phyloP scores from a whole-genome alignment of 2,888 invertebrate species.

The Lasioglossum figueresi region DNA sequence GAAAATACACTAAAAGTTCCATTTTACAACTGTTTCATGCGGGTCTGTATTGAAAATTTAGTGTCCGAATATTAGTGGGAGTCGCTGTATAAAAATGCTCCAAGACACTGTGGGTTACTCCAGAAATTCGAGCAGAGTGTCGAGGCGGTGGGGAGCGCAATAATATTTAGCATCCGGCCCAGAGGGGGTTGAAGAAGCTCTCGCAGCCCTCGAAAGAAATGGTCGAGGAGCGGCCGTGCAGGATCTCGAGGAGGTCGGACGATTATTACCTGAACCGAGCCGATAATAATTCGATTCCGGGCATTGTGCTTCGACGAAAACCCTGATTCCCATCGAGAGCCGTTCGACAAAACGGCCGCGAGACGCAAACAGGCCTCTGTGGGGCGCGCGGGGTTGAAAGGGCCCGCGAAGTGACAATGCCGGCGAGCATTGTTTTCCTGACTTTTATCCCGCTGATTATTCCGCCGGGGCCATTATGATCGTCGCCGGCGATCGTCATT shows the following conservation, averaged over 20 bases:
- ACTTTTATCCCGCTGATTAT: slow-evolving; percentile 76
- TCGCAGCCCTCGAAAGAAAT: slow-evolving; percentile 1
- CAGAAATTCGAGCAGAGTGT: not conserved
- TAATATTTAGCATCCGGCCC: slow-evolving; percentile 6
- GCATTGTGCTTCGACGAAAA: slow-evolving; percentile 34
- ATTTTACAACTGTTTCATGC: too few species aligned
- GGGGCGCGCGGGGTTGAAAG: slow-evolving; percentile 62
- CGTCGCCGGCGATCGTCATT: slow-evolving; percentile 67
- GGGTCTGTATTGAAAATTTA: too few species aligned
- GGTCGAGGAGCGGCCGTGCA: slow-evolving; percentile 8
- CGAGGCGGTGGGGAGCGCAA: not conserved
- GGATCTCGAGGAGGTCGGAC: slow-evolving; percentile 10
- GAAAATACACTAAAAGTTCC: too few species aligned
- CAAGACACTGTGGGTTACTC: not conserved
- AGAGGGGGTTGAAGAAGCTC: slow-evolving; percentile 6
- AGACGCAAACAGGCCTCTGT: slow-evolving; percentile 53
- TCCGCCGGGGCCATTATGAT: slow-evolving; percentile 61
- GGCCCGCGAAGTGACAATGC: slow-evolving; percentile 69
- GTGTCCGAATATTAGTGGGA: too few species aligned
- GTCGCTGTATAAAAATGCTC: not conserved
- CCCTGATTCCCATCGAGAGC: slow-evolving; percentile 51
- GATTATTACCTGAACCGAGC: slow-evolving; percentile 43
- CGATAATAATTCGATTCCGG: slow-evolving; percentile 57
- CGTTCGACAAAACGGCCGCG: slow-evolving; percentile 43
- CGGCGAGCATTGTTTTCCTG: slow-evolving; percentile 76